A percentile compares a stretch with the other conserved stretches of the same genome.
phyloP scores from a whole-genome alignment of 2,797 vertebrate genomes.

The Vireo griseus region DNA sequence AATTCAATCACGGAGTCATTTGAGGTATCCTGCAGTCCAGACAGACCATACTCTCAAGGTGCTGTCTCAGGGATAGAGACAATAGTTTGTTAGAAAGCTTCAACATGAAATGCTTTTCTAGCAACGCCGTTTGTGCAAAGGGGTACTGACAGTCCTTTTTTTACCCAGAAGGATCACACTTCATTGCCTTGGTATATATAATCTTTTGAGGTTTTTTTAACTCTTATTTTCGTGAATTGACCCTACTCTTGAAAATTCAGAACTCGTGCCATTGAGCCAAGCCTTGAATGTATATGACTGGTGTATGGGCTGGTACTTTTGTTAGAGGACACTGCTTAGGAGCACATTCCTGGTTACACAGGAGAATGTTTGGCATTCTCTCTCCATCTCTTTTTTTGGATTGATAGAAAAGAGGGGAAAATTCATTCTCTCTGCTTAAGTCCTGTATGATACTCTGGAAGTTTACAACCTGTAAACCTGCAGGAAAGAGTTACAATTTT shows the following conservation, averaged over 20 bases:
- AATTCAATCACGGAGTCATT: slow-evolving; percentile 59
- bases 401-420: slow-evolving; percentile 37
- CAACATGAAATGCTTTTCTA: slow-evolving; percentile 64
- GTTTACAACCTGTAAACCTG: slow-evolving; percentile 43
- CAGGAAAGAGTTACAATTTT: neutral
- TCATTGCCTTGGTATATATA: slow-evolving; percentile 69
- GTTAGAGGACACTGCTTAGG: slow-evolving; percentile 26
- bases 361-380: slow-evolving; percentile 24
- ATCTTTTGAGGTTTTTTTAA: slow-evolving; percentile 39
- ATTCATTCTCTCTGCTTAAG: neutral
- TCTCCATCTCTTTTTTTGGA: neutral
- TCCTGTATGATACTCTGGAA: slow-evolving; percentile 50
- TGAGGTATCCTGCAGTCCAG: slow-evolving; percentile 62
- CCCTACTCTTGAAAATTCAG: slow-evolving; percentile 57
- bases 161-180: slow-evolving; percentile 54
- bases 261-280: slow-evolving; percentile 64
- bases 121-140: slow-evolving; percentile 45
- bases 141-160: slow-evolving; percentile 52
- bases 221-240: slow-evolving; percentile 30
- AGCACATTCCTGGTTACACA: slow-evolving; percentile 54
- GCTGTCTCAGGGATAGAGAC: slow-evolving; percentile 69
- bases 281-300: slow-evolving; percentile 65
- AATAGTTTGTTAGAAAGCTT: slow-evolving; percentile 57
- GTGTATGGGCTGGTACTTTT: slow-evolving; percentile 48
- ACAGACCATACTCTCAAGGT: slow-evolving; percentile 52